Evolutionary conservation across 92 coral and sea anemone genomes (phyloP), one percentile per base, ranked within the genome.

Genomic region (Siderastrea siderea): DNA sequence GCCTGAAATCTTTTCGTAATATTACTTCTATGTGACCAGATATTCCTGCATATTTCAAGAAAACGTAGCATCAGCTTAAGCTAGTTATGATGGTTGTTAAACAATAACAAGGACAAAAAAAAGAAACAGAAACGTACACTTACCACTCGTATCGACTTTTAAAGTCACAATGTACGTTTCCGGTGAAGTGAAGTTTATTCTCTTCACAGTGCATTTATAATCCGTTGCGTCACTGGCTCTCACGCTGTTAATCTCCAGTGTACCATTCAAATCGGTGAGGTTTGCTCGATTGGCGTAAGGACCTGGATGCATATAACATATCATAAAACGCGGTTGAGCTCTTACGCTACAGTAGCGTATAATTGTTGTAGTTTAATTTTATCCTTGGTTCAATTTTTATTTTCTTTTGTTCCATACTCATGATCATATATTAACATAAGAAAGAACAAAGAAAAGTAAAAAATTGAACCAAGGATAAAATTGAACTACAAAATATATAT

Each of bases 131-230:
- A 26, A 26, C 38, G 38, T 26, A 26, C 0, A 9, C 80, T 15
- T 76, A 76, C 80, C 80, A 6, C 66, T 54, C 53, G 80, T 15
- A 45, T 76, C 64, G 2, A 76, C 80, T 6, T 57, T 5, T 17
- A 76, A 59, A 57, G 68, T 76, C 38, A 76, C 80, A 45, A 76
- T 57, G 67, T 76, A 43, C 48, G 5, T 5, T 58, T 3, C 26
- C 43, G 80, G 80, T 38, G 80, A 76, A 47, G 68, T 76, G 80
- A 8, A 76, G 68, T 76, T 59, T 58, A 45, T 7, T 76, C 66
- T 76, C 7, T 15, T 3, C 38, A 76, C 80, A 2, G 53, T 76
- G 52, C 80, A 76, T 38, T 47, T 76, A 67, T 76, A 76, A 45
- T 38, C 67, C 50, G 66, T 76, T 6, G 46, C 14, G 53, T 76